These are phyloP conservation scores for Caenorhabditis sp. DNA, from an alignment of 2,888 invertebrate species.

Conservation along the genomic window DNA sequence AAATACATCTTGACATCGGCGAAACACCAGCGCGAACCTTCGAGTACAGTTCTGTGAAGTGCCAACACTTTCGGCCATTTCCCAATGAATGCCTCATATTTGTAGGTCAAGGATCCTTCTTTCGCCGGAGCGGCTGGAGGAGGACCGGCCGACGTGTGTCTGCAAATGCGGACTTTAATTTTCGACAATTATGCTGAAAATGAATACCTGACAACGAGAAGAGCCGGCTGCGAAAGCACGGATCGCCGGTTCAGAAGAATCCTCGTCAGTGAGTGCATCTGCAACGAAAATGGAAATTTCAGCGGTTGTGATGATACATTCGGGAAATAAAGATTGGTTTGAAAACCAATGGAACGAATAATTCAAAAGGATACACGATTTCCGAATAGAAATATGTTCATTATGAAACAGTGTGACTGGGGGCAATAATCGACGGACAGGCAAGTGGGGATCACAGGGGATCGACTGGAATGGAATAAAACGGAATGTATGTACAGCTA, in stretches of 20 bases:
- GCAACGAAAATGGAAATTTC: not conserved
- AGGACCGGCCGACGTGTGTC: slow-evolving; percentile 63
- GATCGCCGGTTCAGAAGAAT: slow-evolving; percentile 11
- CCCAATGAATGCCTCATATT: slow-evolving; percentile 64
- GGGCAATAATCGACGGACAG: slow-evolving; percentile 9
- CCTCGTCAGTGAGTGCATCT: slow-evolving; percentile 43
- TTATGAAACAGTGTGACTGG: slow-evolving; percentile 7
- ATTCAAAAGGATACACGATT: no score
- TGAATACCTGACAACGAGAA: slow-evolving; percentile 20
- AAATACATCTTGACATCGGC: slow-evolving; percentile 73
- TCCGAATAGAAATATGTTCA: slow-evolving; percentile 2
- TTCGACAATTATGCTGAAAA: not conserved
- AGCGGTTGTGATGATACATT: no score
- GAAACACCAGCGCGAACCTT: slow-evolving; percentile 74
- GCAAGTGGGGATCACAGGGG: slow-evolving; percentile 14
- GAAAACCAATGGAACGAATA: not conserved
- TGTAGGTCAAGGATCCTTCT: slow-evolving; percentile 60
- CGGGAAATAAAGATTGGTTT: no score
- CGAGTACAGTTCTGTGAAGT: slow-evolving; percentile 68
- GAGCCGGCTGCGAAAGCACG: not conserved
- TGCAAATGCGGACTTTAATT: slow-evolving; percentile 14
- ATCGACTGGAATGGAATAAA: slow-evolving; percentile 16
- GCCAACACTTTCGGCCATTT: slow-evolving; percentile 65
- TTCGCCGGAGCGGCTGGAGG: slow-evolving; percentile 57
- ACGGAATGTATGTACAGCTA: slow-evolving; percentile 16